phyloP scores from a whole-genome alignment of 2,888 invertebrate species.

The Dermolepida albohirtum region DNA sequence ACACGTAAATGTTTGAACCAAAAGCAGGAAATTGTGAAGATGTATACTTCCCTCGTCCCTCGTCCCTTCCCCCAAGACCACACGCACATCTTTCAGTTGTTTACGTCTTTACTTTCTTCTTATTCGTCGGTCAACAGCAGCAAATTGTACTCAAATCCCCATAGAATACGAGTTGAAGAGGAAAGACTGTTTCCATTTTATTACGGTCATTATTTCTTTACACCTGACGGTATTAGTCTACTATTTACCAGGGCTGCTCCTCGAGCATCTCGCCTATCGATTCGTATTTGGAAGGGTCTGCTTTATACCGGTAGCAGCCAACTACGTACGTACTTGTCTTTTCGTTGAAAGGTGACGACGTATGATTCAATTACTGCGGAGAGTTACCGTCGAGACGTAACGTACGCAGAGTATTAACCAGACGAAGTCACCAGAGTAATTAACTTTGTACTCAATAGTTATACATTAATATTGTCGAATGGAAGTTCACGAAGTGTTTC shows the following conservation, averaged over 20 bases:
- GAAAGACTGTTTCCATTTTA: constrained; percentile 13
- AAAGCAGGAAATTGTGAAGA: too few relatives aligned
- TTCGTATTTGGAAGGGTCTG: neutral
- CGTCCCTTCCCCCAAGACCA: too few relatives aligned
- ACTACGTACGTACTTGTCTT: neutral
- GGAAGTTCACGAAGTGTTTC: constrained; percentile 7
- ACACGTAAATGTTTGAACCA: too few relatives aligned
- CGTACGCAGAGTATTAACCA: constrained; percentile 15
- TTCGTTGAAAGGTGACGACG: neutral
- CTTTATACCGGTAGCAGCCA: too few relatives aligned
- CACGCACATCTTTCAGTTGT: too few relatives aligned
- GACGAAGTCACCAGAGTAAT: constrained; percentile 13
- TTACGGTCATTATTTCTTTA: constrained; percentile 16
- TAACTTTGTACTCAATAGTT: constrained; percentile 26
- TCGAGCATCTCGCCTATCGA: neutral
- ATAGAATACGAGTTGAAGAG: constrained; percentile 9
- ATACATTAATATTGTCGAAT: constrained; percentile 14
- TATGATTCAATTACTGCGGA: constrained; percentile 19
- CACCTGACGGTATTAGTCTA: constrained; percentile 1
- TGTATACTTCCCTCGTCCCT: too few relatives aligned
- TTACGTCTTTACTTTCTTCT: too few relatives aligned
- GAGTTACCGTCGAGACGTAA: neutral
- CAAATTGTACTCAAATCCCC: constrained; percentile 4
- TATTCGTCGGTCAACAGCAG: neutral
- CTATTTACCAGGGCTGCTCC: too few relatives aligned